These are phyloP conservation scores for Leptothorax acervorum DNA, from an alignment of 2,888 invertebrate species.

Conservation along the genomic window DNA sequence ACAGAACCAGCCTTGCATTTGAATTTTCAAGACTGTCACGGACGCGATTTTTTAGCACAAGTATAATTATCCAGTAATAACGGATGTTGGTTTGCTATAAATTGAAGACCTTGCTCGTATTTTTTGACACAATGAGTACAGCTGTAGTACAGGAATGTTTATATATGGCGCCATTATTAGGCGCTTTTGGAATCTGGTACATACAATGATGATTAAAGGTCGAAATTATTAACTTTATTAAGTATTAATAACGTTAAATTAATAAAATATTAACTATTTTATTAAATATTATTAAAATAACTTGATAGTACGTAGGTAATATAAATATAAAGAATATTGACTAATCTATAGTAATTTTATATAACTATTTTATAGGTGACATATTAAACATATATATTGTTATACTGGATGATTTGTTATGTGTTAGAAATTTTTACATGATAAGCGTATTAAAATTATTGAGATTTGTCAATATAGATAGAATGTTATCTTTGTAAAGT, in stretches of 20 bases:
- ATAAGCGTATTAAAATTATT: not conserved
- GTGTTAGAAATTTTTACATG: not conserved
- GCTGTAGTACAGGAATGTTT: not conserved
- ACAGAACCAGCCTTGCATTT: not conserved
- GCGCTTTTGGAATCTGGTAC: not conserved
- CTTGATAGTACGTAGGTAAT: not conserved
- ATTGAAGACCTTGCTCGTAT: not conserved
- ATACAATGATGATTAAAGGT: slow-evolving; percentile 20
- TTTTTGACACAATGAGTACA: not conserved
- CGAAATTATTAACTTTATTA: not conserved
- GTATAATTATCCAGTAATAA: slow-evolving; percentile 36
- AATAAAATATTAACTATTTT: not conserved
- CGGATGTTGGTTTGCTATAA: not conserved
- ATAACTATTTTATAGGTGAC: not conserved
- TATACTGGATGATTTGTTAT: not conserved
- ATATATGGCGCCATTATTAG: not conserved
- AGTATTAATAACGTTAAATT: slow-evolving; percentile 15
- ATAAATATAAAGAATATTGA: not conserved
- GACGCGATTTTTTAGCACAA: not conserved
- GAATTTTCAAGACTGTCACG: slow-evolving; percentile 40
- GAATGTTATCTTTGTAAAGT: slow-evolving; percentile 17
- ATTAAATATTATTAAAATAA: not conserved
- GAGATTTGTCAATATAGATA: not conserved
- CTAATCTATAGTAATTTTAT: not conserved
- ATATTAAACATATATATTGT: not conserved